Conservation (phyloP, 2,797 vertebrate genomes). For the Cottoperca gobio region DNA sequence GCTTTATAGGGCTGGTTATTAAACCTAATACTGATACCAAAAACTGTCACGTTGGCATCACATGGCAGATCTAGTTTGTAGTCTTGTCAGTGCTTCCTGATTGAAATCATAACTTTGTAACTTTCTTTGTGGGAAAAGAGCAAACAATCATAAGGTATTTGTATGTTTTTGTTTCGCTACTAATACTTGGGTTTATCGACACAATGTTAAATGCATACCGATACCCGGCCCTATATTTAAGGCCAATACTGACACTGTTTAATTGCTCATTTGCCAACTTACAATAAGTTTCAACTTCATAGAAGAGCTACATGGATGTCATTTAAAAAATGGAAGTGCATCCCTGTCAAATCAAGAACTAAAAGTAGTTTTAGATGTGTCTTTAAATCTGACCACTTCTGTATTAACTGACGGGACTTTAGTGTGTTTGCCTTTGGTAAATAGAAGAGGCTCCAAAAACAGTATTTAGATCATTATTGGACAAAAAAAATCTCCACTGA, state of each 20-base stretch:
- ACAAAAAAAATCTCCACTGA: not conserved
- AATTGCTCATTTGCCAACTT: not conserved
- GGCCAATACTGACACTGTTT: not conserved
- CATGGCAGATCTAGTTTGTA: not conserved
- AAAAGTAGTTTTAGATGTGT: no score
- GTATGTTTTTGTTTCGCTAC: not conserved
- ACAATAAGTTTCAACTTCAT: not conserved
- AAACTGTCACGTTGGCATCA: not conserved
- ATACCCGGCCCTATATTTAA: not conserved
- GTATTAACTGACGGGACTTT: not conserved
- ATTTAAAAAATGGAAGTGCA: not conserved
- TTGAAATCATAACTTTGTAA: not conserved
- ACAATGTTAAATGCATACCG: not conserved
- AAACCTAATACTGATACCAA: not conserved
- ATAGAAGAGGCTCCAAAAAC: constrained; percentile 20
- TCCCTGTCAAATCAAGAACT: not conserved
- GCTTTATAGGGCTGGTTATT: not conserved
- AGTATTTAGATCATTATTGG: not conserved
- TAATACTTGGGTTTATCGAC: not conserved
- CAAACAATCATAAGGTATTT: not conserved
- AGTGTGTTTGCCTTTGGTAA: not conserved
- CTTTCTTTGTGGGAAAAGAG: not conserved
- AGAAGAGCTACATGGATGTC: not conserved
- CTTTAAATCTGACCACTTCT: not conserved
- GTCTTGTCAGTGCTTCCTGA: not conserved